A percentile compares a stretch with the other conserved stretches of the same genome.
Conservation (phyloP, 37 sponge, comb jelly and placozoan genomes). For the Agelas oroides region DNA sequence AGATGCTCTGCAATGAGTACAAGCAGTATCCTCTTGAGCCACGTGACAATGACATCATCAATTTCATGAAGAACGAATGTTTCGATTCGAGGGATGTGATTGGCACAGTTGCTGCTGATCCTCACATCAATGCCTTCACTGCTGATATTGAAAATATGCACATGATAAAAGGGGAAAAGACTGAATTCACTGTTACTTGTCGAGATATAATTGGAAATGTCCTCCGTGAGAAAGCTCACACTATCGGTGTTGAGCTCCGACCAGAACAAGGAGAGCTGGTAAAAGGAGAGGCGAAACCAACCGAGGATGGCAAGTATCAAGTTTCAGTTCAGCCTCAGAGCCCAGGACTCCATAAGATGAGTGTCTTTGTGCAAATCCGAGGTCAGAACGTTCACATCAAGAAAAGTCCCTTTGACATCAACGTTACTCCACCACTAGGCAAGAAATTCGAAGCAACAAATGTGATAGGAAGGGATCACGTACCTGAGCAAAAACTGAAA, state of each 20-base stretch:
- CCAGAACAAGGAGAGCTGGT: background rate
- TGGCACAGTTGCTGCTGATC: conserved; percentile 13
- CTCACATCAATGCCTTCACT: background rate
- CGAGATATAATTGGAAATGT: conserved; percentile 14
- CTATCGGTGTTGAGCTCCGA: background rate
- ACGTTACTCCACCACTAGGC: background rate
- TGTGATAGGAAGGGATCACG: background rate
- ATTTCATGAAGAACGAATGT: background rate
- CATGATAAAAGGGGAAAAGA: conserved; percentile 8
- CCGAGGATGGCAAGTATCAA: background rate
- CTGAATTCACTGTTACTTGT: background rate
- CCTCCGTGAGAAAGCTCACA: background rate
- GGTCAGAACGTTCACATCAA: background rate
- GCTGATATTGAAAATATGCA: background rate
- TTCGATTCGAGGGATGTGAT: background rate
- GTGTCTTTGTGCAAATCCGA: background rate
- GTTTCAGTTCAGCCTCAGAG: conserved; percentile 7
- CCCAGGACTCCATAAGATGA: conserved; percentile 1
- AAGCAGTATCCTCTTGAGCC: conserved; percentile 1
- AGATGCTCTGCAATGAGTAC: conserved; percentile 3
- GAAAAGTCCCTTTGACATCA: conserved; percentile 19
- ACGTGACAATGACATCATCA: conserved; percentile 33
- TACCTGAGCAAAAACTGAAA: background rate
- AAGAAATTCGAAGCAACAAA: background rate
- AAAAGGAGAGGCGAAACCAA: background rate